These are phyloP conservation scores for Acanthochromis polyacanthus DNA, from an alignment of 2,113 vertebrate genomes.

Conservation along the genomic window DNA sequence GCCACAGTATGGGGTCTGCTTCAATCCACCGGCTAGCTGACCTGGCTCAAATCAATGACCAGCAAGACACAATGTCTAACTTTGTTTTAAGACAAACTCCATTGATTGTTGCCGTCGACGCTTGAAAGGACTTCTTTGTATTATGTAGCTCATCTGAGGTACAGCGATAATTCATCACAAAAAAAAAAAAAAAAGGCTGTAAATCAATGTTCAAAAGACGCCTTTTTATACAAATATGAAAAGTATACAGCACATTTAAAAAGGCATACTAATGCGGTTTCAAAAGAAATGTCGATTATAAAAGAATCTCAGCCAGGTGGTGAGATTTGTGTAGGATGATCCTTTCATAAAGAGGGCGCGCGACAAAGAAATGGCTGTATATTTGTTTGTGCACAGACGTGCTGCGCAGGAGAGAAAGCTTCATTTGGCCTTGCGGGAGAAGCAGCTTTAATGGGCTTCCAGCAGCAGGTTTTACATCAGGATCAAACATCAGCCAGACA, in stretches of 20 bases:
- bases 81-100: conserved; percentile 47
- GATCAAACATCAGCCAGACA: conserved; percentile 18
- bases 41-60: conserved; percentile 72
- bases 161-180: background rate
- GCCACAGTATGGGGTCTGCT: conserved; percentile 49
- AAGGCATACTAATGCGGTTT: no score
- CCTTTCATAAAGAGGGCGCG: background rate
- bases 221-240: background rate
- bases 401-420: conserved; percentile 28
- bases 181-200: background rate
- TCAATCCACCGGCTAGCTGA: conserved; percentile 52
- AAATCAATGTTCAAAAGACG: background rate
- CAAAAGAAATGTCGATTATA: background rate
- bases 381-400: background rate
- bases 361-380: background rate
- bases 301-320: conserved; percentile 1
- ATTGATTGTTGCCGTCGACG: conserved; percentile 36
- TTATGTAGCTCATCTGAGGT: background rate
- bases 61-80: conserved; percentile 53
- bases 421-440: conserved; percentile 28
- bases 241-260: background rate
- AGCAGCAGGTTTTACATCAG: conserved; percentile 42
- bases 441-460: conserved; percentile 28
- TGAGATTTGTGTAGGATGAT: background rate
- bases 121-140: conserved; percentile 3